A percentile compares a stretch with the other conserved stretches of the same genome.
These are phyloP conservation scores for Butorides virescens DNA, from an alignment of 2,113 vertebrate genomes.

Conservation along the genomic window DNA sequence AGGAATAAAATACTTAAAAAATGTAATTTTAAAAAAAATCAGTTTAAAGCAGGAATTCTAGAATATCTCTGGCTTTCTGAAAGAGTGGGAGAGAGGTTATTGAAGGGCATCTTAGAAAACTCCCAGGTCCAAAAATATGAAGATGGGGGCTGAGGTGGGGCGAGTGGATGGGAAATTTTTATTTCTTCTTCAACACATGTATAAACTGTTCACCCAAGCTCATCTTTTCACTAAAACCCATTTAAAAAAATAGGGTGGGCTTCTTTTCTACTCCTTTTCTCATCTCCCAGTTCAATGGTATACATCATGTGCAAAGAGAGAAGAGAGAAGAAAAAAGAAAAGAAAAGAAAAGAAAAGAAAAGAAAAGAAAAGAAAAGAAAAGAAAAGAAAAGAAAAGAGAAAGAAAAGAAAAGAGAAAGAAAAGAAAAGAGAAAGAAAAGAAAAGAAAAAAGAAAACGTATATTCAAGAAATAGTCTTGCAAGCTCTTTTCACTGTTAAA, in stretches of 20 bases:
- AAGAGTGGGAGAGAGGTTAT: not conserved
- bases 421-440: fast-evolving
- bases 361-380: not conserved
- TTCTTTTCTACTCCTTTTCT: not conserved
- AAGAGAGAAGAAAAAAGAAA: no score
- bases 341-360: no score
- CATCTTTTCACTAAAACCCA: not conserved
- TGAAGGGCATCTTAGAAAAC: not conserved
- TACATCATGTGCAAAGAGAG: not conserved
- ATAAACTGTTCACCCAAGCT: not conserved
- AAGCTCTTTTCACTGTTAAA: not conserved
- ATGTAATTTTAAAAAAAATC: not conserved
- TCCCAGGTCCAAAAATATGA: not conserved
- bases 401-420: no score
- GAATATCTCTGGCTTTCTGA: not conserved
- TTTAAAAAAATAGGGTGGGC: not conserved
- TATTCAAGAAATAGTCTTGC: not conserved
- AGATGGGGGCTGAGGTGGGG: not conserved
- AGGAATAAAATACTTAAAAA: not conserved
- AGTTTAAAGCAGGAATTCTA: not conserved
- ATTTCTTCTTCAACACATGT: not conserved
- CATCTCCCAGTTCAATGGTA: not conserved
- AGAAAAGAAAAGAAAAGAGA: not conserved
- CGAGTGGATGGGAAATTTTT: not conserved
- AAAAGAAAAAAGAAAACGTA: not conserved